A percentile compares a stretch with the other conserved stretches of the same genome.
phyloP scores from a whole-genome alignment of 2,797 vertebrate genomes.

The Siniperca undulata region DNA sequence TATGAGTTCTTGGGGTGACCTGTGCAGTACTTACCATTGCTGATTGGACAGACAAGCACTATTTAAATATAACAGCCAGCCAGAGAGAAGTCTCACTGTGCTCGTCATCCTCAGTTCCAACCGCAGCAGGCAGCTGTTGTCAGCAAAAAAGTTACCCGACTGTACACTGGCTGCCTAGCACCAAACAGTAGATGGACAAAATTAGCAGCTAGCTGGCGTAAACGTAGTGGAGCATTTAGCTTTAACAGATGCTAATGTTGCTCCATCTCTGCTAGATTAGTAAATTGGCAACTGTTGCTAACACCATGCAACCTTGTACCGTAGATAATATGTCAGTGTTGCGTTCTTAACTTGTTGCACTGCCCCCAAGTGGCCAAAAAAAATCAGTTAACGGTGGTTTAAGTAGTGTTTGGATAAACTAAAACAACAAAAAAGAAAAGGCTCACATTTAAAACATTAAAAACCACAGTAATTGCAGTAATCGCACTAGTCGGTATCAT shows the following conservation, averaged over 20 bases:
- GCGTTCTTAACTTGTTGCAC: neutral
- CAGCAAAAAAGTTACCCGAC: neutral
- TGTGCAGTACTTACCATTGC: neutral
- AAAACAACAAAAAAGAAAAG: neutral
- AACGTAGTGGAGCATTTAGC: neutral
- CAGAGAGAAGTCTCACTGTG: no score
- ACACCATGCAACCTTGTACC: no score
- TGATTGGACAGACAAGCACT: slow-evolving; percentile 24
- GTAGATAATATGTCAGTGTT: neutral
- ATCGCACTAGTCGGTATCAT: neutral
- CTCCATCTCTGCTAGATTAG: neutral
- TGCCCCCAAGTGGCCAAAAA: neutral
- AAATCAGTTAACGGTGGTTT: neutral
- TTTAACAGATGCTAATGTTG: neutral
- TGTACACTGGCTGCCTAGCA: no score
- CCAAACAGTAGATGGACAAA: neutral
- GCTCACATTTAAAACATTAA: neutral
- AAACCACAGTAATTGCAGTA: neutral
- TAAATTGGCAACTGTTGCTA: neutral
- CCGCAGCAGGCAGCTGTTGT: neutral
- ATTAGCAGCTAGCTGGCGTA: neutral
- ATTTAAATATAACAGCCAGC: neutral
- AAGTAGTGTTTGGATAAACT: neutral
- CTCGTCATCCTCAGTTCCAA: neutral
- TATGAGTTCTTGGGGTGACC: neutral